phyloP scores from a whole-genome alignment of 1,140 invertebrate genomes.

The Zaprionus africanus region DNA sequence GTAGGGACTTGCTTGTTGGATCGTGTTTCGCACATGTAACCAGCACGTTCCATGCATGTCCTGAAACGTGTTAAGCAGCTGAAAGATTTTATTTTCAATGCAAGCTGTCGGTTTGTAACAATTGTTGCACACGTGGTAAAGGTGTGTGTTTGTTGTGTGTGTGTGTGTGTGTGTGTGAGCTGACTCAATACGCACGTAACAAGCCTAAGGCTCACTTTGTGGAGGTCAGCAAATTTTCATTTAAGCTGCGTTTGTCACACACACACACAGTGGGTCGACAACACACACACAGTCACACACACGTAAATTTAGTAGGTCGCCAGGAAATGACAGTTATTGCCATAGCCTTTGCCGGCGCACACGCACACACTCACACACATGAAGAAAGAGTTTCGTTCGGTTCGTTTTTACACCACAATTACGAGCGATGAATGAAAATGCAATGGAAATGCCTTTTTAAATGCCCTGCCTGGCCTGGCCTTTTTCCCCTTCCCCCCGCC shows the following conservation, averaged over 20 bases:
- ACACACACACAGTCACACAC: neutral
- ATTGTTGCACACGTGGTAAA: conserved; percentile 62
- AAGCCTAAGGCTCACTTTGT: conserved; percentile 52
- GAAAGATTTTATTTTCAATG: conserved; percentile 69
- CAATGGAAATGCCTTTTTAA: conserved; percentile 77
- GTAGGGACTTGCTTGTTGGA: neutral
- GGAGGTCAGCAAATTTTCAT: conserved; percentile 79
- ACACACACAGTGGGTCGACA: neutral
- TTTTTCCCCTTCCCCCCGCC: neutral
- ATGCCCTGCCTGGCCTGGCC: conserved; percentile 27
- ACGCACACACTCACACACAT: neutral
- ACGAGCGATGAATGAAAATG: conserved; percentile 79
- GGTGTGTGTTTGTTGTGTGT: neutral
- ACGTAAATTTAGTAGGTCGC: conserved; percentile 72
- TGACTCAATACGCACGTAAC: conserved; percentile 45
- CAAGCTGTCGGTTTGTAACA: conserved; percentile 47
- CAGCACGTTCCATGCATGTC: conserved; percentile 73
- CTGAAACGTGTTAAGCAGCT: conserved; percentile 75
- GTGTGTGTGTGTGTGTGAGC: conserved; percentile 1
- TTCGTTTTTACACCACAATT: conserved; percentile 78
- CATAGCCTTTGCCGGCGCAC: conserved; percentile 43
- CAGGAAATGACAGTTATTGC: conserved; percentile 80
- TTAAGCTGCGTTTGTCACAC: conserved; percentile 49
- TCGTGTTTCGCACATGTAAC: conserved; percentile 45
- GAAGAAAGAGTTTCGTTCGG: conserved; percentile 8